Percentiles rank a stretch among this genome's conserved stretches.
Evolutionary conservation across 2,797 vertebrate genomes (phyloP).

Genomic region (Margarornis squamiger): DNA sequence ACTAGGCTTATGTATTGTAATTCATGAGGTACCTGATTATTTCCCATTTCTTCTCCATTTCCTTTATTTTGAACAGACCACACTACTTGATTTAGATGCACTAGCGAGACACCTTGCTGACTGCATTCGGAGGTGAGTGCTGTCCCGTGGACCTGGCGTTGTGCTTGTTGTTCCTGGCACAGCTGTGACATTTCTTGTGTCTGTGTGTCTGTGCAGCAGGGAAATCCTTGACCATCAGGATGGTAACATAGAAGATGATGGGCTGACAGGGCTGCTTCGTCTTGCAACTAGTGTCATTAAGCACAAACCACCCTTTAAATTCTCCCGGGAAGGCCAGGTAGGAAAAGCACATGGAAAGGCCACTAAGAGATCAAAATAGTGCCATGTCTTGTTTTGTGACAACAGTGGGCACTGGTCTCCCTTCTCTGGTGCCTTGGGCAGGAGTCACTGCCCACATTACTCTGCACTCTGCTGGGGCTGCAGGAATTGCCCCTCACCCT

Average conservation of each 20-base stretch:
- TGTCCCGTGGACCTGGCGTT: neutral
- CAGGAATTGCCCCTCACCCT: neutral
- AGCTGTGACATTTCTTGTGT: neutral
- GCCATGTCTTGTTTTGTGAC: neutral
- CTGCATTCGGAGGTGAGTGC: slow-evolving; percentile 92
- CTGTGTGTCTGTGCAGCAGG: slow-evolving; percentile 76
- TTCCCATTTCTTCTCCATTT: slow-evolving; percentile 26
- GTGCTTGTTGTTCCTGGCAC: neutral
- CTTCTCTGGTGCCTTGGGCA: neutral
- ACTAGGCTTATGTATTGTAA: neutral
- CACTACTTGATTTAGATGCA: slow-evolving; percentile 94
- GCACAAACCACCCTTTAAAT: slow-evolving; percentile 98
- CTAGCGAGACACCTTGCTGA: slow-evolving; percentile 95
- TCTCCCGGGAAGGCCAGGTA: slow-evolving; percentile 93
- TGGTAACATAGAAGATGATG: slow-evolving; percentile 93
- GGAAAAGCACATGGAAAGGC: neutral
- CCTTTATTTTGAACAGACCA: slow-evolving; percentile 83
- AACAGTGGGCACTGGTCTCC: no score
- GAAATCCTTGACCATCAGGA: slow-evolving; percentile 98
- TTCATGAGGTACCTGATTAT: neutral
- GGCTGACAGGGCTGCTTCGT: slow-evolving; percentile 91
- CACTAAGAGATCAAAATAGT: neutral
- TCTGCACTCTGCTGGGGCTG: neutral
- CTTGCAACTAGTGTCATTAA: slow-evolving; percentile 96
- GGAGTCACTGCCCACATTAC: neutral